A percentile compares a stretch with the other conserved stretches of the same genome.
Conservation (phyloP, 2,113 vertebrate genomes). For the Megaptera novaeangliae region DNA sequence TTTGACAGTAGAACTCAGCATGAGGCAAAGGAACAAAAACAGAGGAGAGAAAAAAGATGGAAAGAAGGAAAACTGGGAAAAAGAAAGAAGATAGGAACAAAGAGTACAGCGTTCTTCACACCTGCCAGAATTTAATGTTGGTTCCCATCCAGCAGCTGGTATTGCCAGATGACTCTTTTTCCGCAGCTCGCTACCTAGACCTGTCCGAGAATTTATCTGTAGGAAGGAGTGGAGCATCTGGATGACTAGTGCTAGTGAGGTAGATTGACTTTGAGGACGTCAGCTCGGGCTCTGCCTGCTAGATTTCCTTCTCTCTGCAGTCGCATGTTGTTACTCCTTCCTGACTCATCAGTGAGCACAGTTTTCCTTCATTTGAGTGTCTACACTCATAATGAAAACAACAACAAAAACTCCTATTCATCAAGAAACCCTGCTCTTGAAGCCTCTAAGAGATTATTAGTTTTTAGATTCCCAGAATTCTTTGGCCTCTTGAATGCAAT, state of each 20-base stretch:
- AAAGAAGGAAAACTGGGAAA: not conserved
- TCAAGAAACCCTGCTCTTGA: not conserved
- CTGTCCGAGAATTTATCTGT: not conserved
- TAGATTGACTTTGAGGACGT: not conserved
- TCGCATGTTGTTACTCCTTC: not conserved
- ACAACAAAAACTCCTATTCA: not conserved
- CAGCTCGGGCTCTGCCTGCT: not conserved
- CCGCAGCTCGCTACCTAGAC: not conserved
- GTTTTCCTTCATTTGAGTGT: not conserved
- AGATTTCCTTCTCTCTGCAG: not conserved
- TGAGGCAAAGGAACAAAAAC: not conserved
- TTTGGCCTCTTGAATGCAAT: not conserved
- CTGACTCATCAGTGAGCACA: not conserved
- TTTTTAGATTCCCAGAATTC: not conserved
- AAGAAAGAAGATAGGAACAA: not conserved
- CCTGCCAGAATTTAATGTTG: not conserved
- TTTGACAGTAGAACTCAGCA: not conserved
- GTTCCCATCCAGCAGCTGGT: not conserved
- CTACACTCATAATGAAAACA: not conserved
- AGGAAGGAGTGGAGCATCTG: not conserved
- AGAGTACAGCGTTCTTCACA: not conserved
- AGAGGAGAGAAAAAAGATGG: not conserved
- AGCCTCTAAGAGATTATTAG: not conserved
- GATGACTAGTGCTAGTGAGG: not conserved
- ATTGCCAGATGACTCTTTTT: not conserved